Evolutionary conservation across 2,888 invertebrate genomes (phyloP).

Genomic region (Nemoura dubitans): DNA sequence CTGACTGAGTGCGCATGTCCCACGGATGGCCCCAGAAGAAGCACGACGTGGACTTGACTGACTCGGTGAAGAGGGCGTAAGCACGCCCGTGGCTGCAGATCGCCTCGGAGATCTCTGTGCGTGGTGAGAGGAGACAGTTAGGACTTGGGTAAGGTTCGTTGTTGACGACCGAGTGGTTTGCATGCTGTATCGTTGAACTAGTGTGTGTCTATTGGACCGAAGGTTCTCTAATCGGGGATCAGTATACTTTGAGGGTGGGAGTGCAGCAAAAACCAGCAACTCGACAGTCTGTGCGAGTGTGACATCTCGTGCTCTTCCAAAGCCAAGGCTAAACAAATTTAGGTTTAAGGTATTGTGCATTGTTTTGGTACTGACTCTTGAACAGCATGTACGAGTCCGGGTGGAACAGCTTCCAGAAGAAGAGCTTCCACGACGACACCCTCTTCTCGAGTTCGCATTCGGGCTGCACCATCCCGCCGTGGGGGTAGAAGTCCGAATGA

Average conservation of each 20-base stretch:
- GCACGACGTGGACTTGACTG: constrained; percentile 59
- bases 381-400: not conserved
- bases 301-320: too few relatives aligned
- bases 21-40: constrained; percentile 50
- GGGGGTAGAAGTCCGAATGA: constrained; percentile 59
- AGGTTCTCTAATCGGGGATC: too few relatives aligned
- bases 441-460: constrained; percentile 53
- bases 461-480: constrained; percentile 58
- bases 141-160: not conserved
- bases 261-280: too few relatives aligned
- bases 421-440: not conserved
- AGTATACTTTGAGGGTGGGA: too few relatives aligned
- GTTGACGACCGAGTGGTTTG: too few relatives aligned
- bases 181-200: too few relatives aligned
- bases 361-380: not conserved
- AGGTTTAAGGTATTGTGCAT: not conserved
- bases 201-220: too few relatives aligned
- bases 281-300: too few relatives aligned
- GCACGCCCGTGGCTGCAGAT: constrained; percentile 72
- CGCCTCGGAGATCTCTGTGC: constrained; percentile 63
- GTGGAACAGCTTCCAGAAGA: not conserved
- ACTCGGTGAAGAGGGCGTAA: constrained; percentile 68
- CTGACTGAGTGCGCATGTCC: constrained; percentile 17
- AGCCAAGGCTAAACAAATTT: too few relatives aligned
- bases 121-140: not conserved